A percentile compares a stretch with the other conserved stretches of the same genome.
Conservation (phyloP, 2,888 invertebrate genomes). For the Ophonus ardosiacus region DNA sequence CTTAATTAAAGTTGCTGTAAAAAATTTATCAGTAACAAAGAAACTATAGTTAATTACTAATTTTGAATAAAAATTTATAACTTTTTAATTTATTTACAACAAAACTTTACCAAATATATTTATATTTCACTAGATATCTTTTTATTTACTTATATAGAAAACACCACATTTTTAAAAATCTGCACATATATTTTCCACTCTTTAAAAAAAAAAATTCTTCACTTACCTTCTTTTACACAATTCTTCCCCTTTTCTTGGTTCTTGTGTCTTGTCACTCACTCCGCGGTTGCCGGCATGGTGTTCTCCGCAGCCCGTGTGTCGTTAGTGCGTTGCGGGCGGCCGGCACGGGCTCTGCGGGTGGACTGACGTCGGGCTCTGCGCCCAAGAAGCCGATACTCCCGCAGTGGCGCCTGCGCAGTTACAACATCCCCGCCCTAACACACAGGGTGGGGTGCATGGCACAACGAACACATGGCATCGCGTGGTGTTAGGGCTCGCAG, state of each 20-base stretch:
- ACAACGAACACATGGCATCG: neutral
- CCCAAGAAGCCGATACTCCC: slow-evolving; percentile 62
- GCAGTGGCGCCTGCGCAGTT: slow-evolving; percentile 26
- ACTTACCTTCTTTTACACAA: neutral
- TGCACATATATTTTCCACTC: too few species aligned
- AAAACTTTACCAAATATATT: too few species aligned
- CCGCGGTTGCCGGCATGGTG: slow-evolving; percentile 27
- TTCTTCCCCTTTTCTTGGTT: neutral
- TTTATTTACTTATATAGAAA: too few species aligned
- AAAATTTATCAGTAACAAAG: too few species aligned
- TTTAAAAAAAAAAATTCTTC: neutral
- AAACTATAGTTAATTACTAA: too few species aligned
- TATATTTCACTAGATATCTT: too few species aligned
- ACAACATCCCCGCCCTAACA: slow-evolving; percentile 13
- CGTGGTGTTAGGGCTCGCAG: neutral
- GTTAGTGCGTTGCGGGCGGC: neutral
- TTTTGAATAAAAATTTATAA: too few species aligned
- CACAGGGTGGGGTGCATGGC: slow-evolving; percentile 18
- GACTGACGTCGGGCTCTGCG: slow-evolving; percentile 59
- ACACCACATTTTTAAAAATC: too few species aligned
- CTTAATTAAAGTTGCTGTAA: too few species aligned
- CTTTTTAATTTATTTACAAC: too few species aligned
- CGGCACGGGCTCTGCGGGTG: slow-evolving; percentile 52
- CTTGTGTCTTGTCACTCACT: slow-evolving; percentile 3
- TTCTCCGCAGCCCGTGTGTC: slow-evolving; percentile 1